phyloP scores from a whole-genome alignment of 2,888 invertebrate species.

The Idaea aversata region DNA sequence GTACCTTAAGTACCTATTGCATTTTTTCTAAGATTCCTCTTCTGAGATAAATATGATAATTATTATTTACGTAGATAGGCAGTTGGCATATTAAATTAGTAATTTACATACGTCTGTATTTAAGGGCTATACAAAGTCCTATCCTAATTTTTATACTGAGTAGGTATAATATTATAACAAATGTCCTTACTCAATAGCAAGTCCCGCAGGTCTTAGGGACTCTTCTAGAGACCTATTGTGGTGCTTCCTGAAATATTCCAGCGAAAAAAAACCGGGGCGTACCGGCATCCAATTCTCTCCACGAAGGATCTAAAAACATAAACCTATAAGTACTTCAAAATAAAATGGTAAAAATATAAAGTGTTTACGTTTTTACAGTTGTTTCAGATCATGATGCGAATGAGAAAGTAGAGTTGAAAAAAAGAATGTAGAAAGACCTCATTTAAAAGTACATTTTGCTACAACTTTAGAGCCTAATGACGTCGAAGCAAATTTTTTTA shows the following conservation, averaged over 20 bases:
- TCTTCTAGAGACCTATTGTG: neutral
- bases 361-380: too few relatives aligned
- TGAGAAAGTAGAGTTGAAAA: too few relatives aligned
- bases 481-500: too few relatives aligned
- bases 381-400: too few relatives aligned
- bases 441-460: too few relatives aligned
- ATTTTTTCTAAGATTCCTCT: too few relatives aligned
- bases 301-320: constrained; percentile 2
- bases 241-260: constrained; percentile 5
- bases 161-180: neutral
- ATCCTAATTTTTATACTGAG: neutral
- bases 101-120: neutral
- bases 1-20: too few relatives aligned
- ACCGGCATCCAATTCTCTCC: constrained; percentile 4
- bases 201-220: neutral
- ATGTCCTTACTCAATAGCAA: constrained; percentile 8
- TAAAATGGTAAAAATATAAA: neutral
- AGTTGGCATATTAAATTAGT: too few relatives aligned
- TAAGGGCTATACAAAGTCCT: neutral
- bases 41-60: too few relatives aligned
- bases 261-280: constrained; percentile 4
- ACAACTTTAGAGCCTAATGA: too few relatives aligned
- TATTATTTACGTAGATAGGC: too few relatives aligned
- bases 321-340: neutral
- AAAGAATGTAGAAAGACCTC: too few relatives aligned